These are phyloP conservation scores for Myiozetetes cayanensis DNA, from an alignment of 2,113 vertebrate genomes.

Conservation along the genomic window DNA sequence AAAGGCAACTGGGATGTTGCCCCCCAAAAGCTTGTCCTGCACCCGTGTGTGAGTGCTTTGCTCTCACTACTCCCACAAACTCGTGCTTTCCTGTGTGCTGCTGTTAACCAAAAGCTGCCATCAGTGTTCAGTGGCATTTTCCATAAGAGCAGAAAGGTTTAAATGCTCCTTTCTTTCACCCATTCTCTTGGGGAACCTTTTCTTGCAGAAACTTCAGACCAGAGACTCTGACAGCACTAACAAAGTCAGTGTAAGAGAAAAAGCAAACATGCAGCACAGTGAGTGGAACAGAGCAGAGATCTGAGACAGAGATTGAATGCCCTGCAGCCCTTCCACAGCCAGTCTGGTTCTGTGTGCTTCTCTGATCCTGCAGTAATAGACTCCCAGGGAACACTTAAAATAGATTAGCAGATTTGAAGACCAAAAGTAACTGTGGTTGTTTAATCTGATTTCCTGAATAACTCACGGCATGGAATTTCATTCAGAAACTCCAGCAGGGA, in stretches of 20 bases:
- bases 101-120: neutral
- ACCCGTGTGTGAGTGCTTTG: neutral
- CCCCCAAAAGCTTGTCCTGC: neutral
- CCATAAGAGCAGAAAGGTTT: neutral
- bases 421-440: neutral
- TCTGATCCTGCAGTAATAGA: conserved; percentile 11
- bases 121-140: neutral
- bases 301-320: neutral
- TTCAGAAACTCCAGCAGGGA: neutral
- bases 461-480: neutral
- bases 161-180: neutral
- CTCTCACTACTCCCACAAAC: neutral
- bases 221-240: neutral
- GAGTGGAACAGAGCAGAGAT: neutral
- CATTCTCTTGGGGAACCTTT: neutral
- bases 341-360: neutral
- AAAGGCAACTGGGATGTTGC: neutral
- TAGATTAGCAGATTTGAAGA: conserved; percentile 21
- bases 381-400: conserved; percentile 26
- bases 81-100: neutral
- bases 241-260: neutral
- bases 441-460: neutral
- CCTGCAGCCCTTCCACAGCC: neutral
- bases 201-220: neutral
- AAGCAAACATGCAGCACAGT: neutral